These are phyloP conservation scores for Zaprionus camerounensis DNA, from an alignment of 1,140 invertebrate genomes.

Conservation along the genomic window DNA sequence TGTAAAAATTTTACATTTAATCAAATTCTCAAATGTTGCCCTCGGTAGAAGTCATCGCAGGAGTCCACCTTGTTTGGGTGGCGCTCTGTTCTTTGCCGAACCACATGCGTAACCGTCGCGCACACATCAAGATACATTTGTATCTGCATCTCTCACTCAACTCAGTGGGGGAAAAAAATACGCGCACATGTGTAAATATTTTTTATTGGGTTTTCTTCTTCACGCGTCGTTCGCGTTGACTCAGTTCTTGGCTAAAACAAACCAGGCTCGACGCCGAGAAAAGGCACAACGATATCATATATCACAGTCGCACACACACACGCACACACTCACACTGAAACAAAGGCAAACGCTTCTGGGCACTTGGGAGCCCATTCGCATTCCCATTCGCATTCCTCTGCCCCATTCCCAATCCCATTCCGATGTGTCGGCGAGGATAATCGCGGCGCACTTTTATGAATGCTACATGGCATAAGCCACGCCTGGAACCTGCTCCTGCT, in stretches of 20 bases:
- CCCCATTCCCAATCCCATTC: slow-evolving; percentile 9
- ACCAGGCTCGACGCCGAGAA: neutral
- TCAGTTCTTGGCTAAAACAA: slow-evolving; percentile 20
- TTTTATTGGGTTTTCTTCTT: slow-evolving; percentile 66
- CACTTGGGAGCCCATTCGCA: slow-evolving; percentile 20
- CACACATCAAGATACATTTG: slow-evolving; percentile 74
- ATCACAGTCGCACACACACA: slow-evolving; percentile 33
- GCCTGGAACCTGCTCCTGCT: slow-evolving; percentile 40
- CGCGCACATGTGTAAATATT: slow-evolving; percentile 73
- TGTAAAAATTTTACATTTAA: slow-evolving; percentile 51
- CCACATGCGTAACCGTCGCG: slow-evolving; percentile 32
- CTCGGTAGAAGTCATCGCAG: slow-evolving; percentile 1
- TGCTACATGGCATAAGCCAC: slow-evolving; percentile 29
- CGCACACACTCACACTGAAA: neutral
- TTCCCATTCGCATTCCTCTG: slow-evolving; percentile 20
- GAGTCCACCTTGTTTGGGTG: slow-evolving; percentile 13
- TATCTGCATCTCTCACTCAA: slow-evolving; percentile 46
- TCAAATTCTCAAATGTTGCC: slow-evolving; percentile 54
- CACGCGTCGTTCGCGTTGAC: slow-evolving; percentile 29
- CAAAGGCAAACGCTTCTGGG: slow-evolving; percentile 1
- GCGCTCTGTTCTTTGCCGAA: slow-evolving; percentile 13
- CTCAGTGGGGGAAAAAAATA: slow-evolving; percentile 13
- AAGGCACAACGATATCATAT: slow-evolving; percentile 42
- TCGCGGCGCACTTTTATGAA: slow-evolving; percentile 56
- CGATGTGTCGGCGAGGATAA: slow-evolving; percentile 64